phyloP scores from a whole-genome alignment of 1,140 invertebrate species.

The Gonioctena quinquepunctata region DNA sequence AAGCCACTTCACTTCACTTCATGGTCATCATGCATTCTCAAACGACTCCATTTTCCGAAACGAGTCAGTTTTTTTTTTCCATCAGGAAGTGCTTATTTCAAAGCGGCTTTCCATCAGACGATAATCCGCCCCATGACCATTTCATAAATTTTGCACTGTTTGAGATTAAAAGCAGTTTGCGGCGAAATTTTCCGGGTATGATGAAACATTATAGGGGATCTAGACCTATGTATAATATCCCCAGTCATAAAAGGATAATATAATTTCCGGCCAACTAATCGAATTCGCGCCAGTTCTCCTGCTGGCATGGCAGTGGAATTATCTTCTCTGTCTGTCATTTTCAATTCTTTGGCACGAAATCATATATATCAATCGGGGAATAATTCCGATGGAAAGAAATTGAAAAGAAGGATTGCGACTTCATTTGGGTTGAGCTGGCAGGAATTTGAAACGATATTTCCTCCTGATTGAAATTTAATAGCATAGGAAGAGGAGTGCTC shows the following conservation, averaged over 20 bases:
- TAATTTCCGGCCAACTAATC: neutral
- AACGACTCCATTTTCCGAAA: too few relatives aligned
- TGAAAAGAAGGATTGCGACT: neutral
- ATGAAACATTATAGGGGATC: neutral
- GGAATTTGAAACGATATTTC: too few relatives aligned
- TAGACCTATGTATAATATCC: neutral
- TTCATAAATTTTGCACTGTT: neutral
- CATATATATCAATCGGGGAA: neutral
- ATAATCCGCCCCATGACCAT: neutral
- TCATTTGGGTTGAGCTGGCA: too few relatives aligned
- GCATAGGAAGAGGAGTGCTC: too few relatives aligned
- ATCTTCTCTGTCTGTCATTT: neutral
- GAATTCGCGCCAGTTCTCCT: neutral
- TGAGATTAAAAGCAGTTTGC: neutral
- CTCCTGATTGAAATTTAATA: too few relatives aligned
- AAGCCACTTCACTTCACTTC: too few relatives aligned
- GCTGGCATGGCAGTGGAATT: neutral
- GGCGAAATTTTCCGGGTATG: neutral
- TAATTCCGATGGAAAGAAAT: neutral
- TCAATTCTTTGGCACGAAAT: too few relatives aligned
- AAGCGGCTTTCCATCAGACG: neutral
- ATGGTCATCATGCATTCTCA: too few relatives aligned
- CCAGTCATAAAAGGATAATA: neutral
- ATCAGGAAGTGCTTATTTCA: neutral
- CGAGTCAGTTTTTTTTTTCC: neutral